Percentiles rank a stretch among this genome's conserved stretches.
phyloP scores from a whole-genome alignment of 2,888 invertebrate species.

The Tenthredo amoena region DNA sequence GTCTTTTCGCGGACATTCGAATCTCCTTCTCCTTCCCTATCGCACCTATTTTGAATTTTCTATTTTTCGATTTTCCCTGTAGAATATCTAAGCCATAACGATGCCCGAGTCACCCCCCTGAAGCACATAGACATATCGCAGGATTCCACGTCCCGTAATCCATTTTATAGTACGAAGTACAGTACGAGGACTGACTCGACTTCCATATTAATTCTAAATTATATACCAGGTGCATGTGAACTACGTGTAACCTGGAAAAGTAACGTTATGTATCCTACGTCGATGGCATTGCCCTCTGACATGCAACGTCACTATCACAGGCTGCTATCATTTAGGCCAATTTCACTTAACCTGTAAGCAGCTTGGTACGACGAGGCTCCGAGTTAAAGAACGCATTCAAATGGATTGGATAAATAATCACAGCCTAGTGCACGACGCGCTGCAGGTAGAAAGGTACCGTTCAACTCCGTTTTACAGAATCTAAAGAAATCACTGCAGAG shows the following conservation, averaged over 20 bases:
- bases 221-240: conserved; percentile 45
- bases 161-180: not conserved
- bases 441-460: not conserved
- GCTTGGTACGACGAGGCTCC: conserved; percentile 28
- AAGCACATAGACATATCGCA: not conserved
- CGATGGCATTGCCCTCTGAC: conserved; percentile 72
- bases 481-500: not conserved
- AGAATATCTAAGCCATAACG: not conserved
- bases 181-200: not conserved
- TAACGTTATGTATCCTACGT: conserved; percentile 51
- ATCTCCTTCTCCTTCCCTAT: not conserved
- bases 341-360: conserved; percentile 39
- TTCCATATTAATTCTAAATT: conserved; percentile 13
- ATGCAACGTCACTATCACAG: conserved; percentile 71
- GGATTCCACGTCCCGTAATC: not conserved
- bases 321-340: conserved; percentile 71
- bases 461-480: not conserved
- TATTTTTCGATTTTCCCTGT: no score
- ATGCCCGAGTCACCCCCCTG: not conserved
- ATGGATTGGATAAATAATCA: conserved; percentile 32
- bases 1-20: not conserved
- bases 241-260: conserved; percentile 13
- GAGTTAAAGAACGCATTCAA: not conserved
- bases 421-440: not conserved
- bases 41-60: no score